phyloP scores from a whole-genome alignment of 2,888 invertebrate genomes.

The Xestobium rufovillosum region DNA sequence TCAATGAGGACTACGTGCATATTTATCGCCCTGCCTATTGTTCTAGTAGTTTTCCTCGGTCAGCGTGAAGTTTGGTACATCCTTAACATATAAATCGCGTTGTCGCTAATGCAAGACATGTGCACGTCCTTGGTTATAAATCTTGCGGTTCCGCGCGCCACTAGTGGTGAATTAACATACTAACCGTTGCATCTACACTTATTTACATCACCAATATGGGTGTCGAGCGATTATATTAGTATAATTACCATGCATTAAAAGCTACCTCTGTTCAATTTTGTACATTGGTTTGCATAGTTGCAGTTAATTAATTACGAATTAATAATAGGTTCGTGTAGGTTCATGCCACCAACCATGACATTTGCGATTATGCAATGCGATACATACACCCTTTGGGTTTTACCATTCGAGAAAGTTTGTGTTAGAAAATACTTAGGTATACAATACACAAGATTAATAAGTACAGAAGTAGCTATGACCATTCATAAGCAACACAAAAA shows the following conservation, averaged over 20 bases:
- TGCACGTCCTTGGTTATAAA: slow-evolving; percentile 30
- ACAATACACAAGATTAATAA: no score
- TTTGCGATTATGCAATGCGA: no score
- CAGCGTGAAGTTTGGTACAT: slow-evolving; percentile 29
- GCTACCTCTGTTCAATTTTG: no score
- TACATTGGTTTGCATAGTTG: no score
- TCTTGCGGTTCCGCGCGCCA: slow-evolving; percentile 28
- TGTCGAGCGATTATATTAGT: slow-evolving; percentile 30
- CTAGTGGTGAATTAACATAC: slow-evolving; percentile 35
- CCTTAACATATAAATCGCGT: slow-evolving; percentile 26
- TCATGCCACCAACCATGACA: no score
- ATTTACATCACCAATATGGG: slow-evolving; percentile 33
- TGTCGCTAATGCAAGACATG: slow-evolving; percentile 24
- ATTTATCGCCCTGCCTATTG: slow-evolving; percentile 28
- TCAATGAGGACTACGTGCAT: slow-evolving; percentile 20
- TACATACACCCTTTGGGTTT: no score
- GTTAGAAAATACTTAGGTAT: no score
- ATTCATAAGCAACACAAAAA: no score
- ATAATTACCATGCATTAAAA: slow-evolving; percentile 31
- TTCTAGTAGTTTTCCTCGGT: slow-evolving; percentile 26
- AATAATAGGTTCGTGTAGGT: no score
- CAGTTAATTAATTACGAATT: no score
- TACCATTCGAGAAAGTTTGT: no score
- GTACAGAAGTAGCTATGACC: no score
- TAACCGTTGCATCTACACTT: slow-evolving; percentile 35